A percentile compares a stretch with the other conserved stretches of the same genome.
Conservation (phyloP, 1,140 invertebrate species). For the Meloidogyne exigua region DNA sequence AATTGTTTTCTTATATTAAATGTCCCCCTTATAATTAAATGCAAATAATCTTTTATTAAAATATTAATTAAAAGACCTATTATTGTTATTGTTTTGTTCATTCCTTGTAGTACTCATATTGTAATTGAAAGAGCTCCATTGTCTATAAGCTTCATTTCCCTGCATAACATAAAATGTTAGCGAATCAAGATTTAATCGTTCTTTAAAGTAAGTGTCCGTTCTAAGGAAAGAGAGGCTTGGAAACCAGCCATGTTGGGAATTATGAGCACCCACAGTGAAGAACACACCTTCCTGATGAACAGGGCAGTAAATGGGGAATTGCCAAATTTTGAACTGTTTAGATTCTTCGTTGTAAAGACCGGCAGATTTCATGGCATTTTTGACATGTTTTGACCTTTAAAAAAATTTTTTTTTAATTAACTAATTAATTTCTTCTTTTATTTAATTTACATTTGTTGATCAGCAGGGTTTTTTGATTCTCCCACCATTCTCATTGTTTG, state of each 20-base stretch:
- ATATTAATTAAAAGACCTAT: too few relatives aligned
- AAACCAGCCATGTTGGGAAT: slow-evolving; percentile 21
- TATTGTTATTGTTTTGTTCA: neutral
- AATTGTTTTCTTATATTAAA: too few relatives aligned
- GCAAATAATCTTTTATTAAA: too few relatives aligned
- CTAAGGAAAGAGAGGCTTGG: slow-evolving; percentile 28
- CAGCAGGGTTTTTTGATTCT: slow-evolving; percentile 43
- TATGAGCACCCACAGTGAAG: slow-evolving; percentile 32
- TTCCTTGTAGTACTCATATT: neutral
- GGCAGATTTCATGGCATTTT: slow-evolving; percentile 37
- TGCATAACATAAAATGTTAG: slow-evolving; percentile 37
- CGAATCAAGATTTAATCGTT: slow-evolving; percentile 41
- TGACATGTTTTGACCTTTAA: slow-evolving; percentile 40
- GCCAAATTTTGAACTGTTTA: slow-evolving; percentile 16
- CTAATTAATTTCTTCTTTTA: too few relatives aligned
- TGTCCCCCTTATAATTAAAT: too few relatives aligned
- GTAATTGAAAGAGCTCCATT: neutral
- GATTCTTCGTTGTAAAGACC: slow-evolving; percentile 33
- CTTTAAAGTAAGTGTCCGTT: slow-evolving; percentile 46
- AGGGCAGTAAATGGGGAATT: slow-evolving; percentile 30
- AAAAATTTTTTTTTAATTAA: neutral
- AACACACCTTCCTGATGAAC: slow-evolving; percentile 47
- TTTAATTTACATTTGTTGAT: slow-evolving; percentile 27
- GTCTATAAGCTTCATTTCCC: neutral
- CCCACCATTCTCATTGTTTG: slow-evolving; percentile 38